phyloP scores from a whole-genome alignment of 2,797 vertebrate genomes.

The Hydrophis major region DNA sequence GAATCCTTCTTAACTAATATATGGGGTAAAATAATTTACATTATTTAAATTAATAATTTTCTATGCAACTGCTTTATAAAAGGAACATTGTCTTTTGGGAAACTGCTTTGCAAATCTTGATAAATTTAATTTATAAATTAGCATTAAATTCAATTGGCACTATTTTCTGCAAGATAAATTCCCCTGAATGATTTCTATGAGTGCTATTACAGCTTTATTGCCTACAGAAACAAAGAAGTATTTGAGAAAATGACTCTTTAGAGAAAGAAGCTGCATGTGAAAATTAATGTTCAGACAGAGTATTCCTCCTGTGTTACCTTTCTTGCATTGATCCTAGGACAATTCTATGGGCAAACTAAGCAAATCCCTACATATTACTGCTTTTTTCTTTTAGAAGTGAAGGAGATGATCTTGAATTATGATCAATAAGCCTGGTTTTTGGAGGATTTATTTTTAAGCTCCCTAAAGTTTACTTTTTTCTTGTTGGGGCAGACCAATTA shows the following conservation, averaged over 20 bases:
- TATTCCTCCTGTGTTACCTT: background rate
- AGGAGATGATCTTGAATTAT: background rate
- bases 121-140: background rate
- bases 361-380: background rate
- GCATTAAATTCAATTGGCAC: background rate
- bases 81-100: background rate
- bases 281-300: background rate
- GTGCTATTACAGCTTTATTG: background rate
- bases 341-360: background rate
- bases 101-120: background rate
- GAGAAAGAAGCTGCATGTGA: background rate
- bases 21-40: conserved; percentile 44
- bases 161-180: background rate
- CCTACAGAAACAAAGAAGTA: background rate
- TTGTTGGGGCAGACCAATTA: background rate
- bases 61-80: background rate
- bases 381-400: background rate
- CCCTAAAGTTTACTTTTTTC: background rate
- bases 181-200: background rate
- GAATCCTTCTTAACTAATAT: background rate
- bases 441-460: background rate
- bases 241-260: background rate
- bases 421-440: background rate
- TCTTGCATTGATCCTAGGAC: background rate
- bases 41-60: conserved; percentile 35